Base-by-base conservation (phyloP, 2,888 invertebrate species). In the Hymenopus coronatus region DNA sequence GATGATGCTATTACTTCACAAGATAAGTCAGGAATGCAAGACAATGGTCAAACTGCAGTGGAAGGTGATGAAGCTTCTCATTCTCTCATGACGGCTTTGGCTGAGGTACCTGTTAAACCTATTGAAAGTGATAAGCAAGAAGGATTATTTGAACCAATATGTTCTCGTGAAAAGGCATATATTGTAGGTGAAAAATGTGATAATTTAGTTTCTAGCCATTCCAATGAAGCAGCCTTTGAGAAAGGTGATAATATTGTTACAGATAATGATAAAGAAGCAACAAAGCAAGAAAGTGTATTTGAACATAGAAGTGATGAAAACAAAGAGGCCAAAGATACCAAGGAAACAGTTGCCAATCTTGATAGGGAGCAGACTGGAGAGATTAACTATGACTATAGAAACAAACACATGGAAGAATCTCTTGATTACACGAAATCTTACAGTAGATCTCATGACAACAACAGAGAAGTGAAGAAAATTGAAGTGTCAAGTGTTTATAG, bases 1-100 rank as follows among this genome's bases (percentile, higher is more conserved):
- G 88, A 84, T 81, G 81, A 85, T 88, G 82, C n/a, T 70, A 33
- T 85, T 15, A 46, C 82, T 33, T 82, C 82, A 30, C 87, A 87
- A 28, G 82, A 27, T 12, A 70, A 87, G n/a, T 25, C 12, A 70
- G 86, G 20, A 14, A 12, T 28, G 14, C 33, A 84, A 84, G 83
- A 15, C 20, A 0, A 15, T 83, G 2, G 15, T 28, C 28, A 83
- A 7, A 20, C 15, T 30, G 28, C 83, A 83, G 83, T 70, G 54
- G 40, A 40, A 40, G 54, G 54, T 70, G 25, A 25, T 8, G 25
- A 70, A 70, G 54, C 54, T 20, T 20, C 54, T 20, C 3, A 70
- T 70, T 70, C 54, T 70, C 0, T 20, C 20, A 20, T 54, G 14
- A 15, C 54, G 12, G 54, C 20, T 14, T 2, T 20, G 1, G 0